These are phyloP conservation scores for Drosophila maculinotata DNA, from an alignment of 2,888 invertebrate genomes.

Conservation along the genomic window DNA sequence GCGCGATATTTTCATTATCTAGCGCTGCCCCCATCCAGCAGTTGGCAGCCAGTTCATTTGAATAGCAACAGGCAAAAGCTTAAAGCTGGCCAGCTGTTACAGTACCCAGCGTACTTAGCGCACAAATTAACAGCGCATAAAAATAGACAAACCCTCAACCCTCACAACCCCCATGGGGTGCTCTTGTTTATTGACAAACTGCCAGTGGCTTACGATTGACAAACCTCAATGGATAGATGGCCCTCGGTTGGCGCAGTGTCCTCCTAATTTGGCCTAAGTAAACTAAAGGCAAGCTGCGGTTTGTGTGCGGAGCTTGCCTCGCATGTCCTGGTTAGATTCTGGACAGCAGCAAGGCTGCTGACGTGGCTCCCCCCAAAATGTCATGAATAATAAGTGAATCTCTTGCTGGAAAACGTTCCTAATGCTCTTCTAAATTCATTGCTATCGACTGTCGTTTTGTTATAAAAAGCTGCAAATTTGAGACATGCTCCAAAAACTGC, in stretches of 20 bases:
- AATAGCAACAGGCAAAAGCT: constrained; percentile 20
- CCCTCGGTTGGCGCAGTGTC: constrained; percentile 19
- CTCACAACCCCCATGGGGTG: background rate
- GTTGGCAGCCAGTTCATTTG: constrained; percentile 32
- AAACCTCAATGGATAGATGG: constrained; percentile 58
- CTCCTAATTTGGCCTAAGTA: constrained; percentile 55
- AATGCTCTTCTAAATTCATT: constrained; percentile 17
- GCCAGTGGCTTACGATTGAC: constrained; percentile 58
- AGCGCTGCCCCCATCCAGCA: constrained; percentile 6
- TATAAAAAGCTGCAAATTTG: background rate
- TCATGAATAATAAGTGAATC: constrained; percentile 48
- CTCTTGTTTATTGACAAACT: constrained; percentile 51
- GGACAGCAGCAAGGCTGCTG: constrained; percentile 28
- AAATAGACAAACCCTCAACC: constrained; percentile 49
- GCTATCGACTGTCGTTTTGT: background rate
- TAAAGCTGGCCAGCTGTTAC: constrained; percentile 54
- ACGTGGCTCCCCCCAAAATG: constrained; percentile 35
- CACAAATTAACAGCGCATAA: constrained; percentile 71
- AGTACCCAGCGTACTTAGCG: constrained; percentile 65
- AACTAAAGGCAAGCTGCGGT: constrained; percentile 39
- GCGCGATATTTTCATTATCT: constrained; percentile 45
- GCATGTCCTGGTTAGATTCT: constrained; percentile 4
- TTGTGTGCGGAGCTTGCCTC: constrained; percentile 2
- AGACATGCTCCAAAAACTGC: background rate
- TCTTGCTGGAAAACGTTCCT: constrained; percentile 10